Evolutionary conservation across 2,113 vertebrate species (phyloP).

Genomic region (Mobula hypostoma): DNA sequence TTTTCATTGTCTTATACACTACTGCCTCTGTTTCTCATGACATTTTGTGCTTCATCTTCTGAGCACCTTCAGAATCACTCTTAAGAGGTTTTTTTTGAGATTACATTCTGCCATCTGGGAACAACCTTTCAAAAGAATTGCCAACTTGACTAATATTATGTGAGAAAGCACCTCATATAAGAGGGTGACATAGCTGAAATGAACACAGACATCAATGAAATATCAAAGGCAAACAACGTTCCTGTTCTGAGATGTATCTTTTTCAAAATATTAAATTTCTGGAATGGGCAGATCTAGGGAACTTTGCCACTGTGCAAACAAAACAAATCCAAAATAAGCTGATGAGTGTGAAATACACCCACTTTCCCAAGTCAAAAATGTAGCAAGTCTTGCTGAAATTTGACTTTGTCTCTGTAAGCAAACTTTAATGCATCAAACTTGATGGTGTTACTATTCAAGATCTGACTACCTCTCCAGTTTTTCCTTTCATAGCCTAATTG

Average conservation of each 20-base stretch:
- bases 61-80: neutral
- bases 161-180: neutral
- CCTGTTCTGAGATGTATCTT: neutral
- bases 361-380: neutral
- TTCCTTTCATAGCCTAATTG: no score
- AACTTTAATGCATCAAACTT: neutral
- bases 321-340: neutral
- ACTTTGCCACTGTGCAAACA: neutral
- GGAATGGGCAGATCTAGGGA: neutral
- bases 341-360: neutral
- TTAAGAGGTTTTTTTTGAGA: neutral
- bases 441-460: neutral
- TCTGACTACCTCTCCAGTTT: neutral
- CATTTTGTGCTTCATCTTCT: neutral
- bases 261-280: neutral
- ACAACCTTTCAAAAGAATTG: neutral
- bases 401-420: neutral
- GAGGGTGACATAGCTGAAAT: neutral
- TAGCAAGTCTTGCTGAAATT: neutral
- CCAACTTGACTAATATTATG: neutral
- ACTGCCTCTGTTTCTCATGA: neutral
- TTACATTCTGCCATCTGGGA: neutral
- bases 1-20: neutral
- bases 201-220: neutral
- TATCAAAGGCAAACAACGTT: neutral